phyloP scores from a whole-genome alignment of 2,797 vertebrate species.

The Anisognathus igniventris region DNA sequence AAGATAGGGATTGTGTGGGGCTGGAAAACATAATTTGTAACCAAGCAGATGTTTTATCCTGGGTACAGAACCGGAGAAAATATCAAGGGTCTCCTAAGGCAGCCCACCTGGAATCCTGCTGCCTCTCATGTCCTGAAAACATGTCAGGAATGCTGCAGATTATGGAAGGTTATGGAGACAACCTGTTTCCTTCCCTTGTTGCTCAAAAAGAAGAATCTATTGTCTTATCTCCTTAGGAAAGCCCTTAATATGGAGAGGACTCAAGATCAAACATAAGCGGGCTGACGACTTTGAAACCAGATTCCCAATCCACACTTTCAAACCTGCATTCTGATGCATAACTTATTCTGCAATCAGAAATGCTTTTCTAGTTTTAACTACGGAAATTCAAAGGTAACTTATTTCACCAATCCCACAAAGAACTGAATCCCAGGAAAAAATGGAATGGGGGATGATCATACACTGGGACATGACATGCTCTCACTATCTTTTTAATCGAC shows the following conservation, averaged over 20 bases:
- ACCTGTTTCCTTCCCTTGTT: not conserved
- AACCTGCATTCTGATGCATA: not conserved
- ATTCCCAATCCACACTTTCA: not conserved
- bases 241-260: not conserved
- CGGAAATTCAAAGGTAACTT: not conserved
- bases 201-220: not conserved
- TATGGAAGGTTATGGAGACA: not conserved
- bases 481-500: not conserved
- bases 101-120: not conserved
- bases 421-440: not conserved
- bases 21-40: not conserved
- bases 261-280: not conserved
- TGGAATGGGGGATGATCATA: not conserved
- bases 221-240: not conserved
- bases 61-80: not conserved
- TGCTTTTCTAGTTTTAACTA: not conserved
- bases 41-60: not conserved
- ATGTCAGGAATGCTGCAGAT: not conserved
- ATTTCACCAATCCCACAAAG: not conserved
- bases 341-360: not conserved
- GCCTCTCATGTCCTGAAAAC: not conserved
- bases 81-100: not conserved
- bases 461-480: not conserved
- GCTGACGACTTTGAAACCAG: not conserved
- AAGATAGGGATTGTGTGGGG: not conserved